These are phyloP conservation scores for Nilaparvata lugens DNA, from an alignment of 1,140 invertebrate species.

Conservation along the genomic window DNA sequence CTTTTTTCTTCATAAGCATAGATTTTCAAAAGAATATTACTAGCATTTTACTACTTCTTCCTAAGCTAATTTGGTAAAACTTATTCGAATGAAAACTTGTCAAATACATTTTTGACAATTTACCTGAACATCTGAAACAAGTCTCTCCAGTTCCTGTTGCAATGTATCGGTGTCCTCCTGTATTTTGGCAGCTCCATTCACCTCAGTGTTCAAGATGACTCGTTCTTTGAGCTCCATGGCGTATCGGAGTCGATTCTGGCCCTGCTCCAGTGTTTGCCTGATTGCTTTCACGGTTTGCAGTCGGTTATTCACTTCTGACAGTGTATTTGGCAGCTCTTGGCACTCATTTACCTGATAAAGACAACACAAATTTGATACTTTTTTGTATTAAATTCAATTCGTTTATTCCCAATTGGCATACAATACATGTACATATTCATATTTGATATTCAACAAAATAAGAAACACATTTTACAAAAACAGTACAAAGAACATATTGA, in stretches of 20 bases:
- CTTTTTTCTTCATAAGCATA: no score
- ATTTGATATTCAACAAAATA: no score
- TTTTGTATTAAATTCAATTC: no score
- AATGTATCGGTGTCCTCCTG: constrained; percentile 82
- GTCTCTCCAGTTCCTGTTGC: constrained; percentile 77
- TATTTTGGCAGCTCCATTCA: constrained; percentile 72
- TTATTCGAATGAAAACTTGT: no score
- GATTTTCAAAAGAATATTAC: no score
- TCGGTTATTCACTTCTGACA: constrained; percentile 74
- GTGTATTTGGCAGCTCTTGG: constrained; percentile 59
- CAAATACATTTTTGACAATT: not conserved
- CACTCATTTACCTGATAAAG: constrained; percentile 50
- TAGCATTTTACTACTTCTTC: no score
- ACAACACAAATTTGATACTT: no score
- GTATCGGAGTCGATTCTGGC: constrained; percentile 83
- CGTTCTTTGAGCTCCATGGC: constrained; percentile 84
- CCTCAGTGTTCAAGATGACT: constrained; percentile 85
- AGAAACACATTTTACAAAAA: no score
- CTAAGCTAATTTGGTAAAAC: no score
- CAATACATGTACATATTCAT: no score
- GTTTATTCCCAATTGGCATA: no score
- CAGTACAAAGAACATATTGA: no score
- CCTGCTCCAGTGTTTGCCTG: constrained; percentile 77
- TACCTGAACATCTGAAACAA: constrained; percentile 58
- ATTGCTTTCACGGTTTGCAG: constrained; percentile 74